phyloP scores from a whole-genome alignment of 2,797 vertebrate genomes.

The Danio aesculapii region DNA sequence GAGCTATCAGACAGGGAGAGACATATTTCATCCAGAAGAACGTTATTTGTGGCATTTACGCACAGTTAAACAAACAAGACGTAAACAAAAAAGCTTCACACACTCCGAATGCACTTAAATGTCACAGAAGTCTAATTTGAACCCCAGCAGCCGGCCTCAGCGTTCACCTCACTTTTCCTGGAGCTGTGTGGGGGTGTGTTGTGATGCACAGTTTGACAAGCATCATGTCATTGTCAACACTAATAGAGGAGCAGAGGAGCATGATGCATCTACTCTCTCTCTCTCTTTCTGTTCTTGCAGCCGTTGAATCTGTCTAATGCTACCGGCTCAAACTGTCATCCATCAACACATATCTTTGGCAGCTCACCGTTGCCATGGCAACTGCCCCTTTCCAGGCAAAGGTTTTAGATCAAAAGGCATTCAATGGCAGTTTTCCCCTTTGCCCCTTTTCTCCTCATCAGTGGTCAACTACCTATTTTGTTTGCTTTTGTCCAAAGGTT shows the following conservation, averaged over 20 bases:
- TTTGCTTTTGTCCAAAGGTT: not conserved
- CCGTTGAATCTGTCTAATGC: constrained; percentile 55
- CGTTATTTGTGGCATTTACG: not conserved
- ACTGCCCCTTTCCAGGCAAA: constrained; percentile 87
- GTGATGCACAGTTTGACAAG: constrained; percentile 38
- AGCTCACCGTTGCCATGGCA: constrained; percentile 91
- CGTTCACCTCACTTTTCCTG: constrained; percentile 65
- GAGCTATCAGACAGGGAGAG: constrained; percentile 4
- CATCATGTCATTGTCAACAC: constrained; percentile 50
- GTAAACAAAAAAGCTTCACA: constrained; percentile 16
- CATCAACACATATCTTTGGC: constrained; percentile 89
- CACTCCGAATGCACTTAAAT: constrained; percentile 65
- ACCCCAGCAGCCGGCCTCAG: constrained; percentile 69
- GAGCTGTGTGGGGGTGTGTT: constrained; percentile 62
- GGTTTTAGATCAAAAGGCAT: constrained; percentile 92
- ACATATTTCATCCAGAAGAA: constrained; percentile 6
- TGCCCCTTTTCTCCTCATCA: not conserved
- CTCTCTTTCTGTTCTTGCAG: constrained; percentile 25
- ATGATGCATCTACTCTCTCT: constrained; percentile 46
- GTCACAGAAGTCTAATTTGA: constrained; percentile 70
- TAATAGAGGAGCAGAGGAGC: constrained; percentile 46
- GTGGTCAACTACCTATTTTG: not conserved
- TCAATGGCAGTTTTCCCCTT: constrained; percentile 69
- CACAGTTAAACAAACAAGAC: constrained; percentile 22
- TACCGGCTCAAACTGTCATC: constrained; percentile 82